Percentiles rank a stretch among this genome's conserved stretches.
Conservation (phyloP, 2,797 vertebrate genomes). For the Channa striata region DNA sequence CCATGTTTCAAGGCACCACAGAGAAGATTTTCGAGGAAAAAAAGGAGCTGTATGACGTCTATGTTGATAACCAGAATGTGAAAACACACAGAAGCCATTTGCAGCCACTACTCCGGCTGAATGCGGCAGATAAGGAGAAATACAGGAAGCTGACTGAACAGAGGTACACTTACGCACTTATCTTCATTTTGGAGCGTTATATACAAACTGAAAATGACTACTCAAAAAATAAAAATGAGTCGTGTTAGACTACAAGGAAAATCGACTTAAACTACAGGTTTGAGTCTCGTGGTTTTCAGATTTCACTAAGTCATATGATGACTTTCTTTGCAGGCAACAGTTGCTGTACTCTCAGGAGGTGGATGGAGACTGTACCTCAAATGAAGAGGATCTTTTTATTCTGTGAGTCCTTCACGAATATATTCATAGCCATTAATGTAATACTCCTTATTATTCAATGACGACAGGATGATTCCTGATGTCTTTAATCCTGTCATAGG, state of each 20-base stretch:
- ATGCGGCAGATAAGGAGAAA: conserved; percentile 94
- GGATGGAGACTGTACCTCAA: conserved; percentile 91
- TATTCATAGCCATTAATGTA: background rate
- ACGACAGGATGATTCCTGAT: background rate
- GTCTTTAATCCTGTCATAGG: conserved; percentile 70
- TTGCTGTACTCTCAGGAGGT: conserved; percentile 97
- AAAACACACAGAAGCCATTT: conserved; percentile 92
- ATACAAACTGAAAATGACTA: no score
- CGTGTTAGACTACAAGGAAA: no score
- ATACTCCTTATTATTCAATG: background rate
- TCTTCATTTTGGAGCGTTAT: no score
- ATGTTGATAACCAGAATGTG: conserved; percentile 99
- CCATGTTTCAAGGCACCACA: conserved; percentile 89
- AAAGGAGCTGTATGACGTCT: conserved; percentile 94
- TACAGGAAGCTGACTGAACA: conserved; percentile 96
- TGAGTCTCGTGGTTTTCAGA: background rate
- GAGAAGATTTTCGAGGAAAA: conserved; percentile 99
- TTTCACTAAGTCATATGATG: background rate
- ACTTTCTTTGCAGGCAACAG: conserved; percentile 88
- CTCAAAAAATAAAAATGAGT: background rate
- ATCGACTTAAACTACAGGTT: background rate
- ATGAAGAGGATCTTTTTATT: conserved; percentile 98
- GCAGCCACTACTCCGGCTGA: conserved; percentile 92
- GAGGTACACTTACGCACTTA: conserved; percentile 83
- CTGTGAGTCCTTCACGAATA: conserved; percentile 89